Evolutionary conservation across 2,797 vertebrate genomes (phyloP).

Genomic region (Taenioides sp.): DNA sequence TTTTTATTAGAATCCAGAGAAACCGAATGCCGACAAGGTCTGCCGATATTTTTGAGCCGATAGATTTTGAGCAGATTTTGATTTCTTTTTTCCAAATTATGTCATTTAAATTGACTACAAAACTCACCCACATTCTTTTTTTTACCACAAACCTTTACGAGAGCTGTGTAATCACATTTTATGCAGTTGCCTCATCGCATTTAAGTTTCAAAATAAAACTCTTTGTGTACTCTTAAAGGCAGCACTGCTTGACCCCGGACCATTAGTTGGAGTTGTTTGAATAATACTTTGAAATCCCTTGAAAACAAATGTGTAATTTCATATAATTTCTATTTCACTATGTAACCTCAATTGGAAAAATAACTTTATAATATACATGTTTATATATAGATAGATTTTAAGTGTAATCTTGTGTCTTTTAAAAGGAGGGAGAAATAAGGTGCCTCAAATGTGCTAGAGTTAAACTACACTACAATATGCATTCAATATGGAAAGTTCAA

Average conservation of each 20-base stretch:
- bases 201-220: too few relatives aligned
- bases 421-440: not conserved
- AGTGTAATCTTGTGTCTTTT: not conserved
- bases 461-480: not conserved
- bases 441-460: conserved; percentile 1
- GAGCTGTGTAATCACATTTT: too few relatives aligned
- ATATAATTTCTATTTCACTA: not conserved
- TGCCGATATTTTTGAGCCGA: too few relatives aligned
- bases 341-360: not conserved
- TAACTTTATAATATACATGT: not conserved
- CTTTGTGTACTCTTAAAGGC: too few relatives aligned
- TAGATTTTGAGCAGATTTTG: too few relatives aligned
- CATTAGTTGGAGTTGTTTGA: not conserved
- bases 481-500: not conserved
- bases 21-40: too few relatives aligned
- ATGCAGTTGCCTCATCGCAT: too few relatives aligned
- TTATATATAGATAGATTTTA: not conserved
- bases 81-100: too few relatives aligned
- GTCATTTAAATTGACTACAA: too few relatives aligned
- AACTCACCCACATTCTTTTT: too few relatives aligned
- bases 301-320: not conserved
- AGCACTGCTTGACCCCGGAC: not conserved
- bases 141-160: too few relatives aligned
- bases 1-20: too few relatives aligned
- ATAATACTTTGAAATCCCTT: not conserved